Evolutionary conservation across 2,797 vertebrate genomes (phyloP), one percentile per base, ranked within the genome.

Genomic region (Enteromius fasciolatus): DNA sequence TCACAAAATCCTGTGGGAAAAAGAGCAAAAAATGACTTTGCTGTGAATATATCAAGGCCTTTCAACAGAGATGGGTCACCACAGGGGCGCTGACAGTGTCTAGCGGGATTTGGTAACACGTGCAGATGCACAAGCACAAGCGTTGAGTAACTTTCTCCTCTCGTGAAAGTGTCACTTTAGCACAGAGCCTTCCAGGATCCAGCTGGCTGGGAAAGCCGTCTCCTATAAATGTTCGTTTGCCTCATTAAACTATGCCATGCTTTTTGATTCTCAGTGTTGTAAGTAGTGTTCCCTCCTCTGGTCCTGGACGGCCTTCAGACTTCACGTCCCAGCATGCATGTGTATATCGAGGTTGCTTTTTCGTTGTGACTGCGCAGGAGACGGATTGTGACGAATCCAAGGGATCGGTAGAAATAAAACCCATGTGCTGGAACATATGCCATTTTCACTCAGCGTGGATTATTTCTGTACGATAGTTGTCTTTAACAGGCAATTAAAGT

Each of bases 161-260:
- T 89, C 66, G 87, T 93, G 91, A 94, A 93, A 92, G 89, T 92
- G 87, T 92, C 83, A 87, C 89, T 89, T 83, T 84, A 76, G 88
- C 66, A 76, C 64, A 66, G 85, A 86, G 84, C 78, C 64, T 50
- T 87, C 52, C 33, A 10, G 10, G 82, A 83, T 91, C 90, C 92
- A 92, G 87, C 89, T 92, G 92, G 90, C 88, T 66, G 31, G 57
- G 41, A 86, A 73, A 66, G 59, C 70, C 20, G 72, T 82, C 85
- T 83, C 83, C 85, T 76, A 90, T 92, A 94, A 94, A 93, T 90
- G 91, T 91, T 88, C 41, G 20, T 88, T 87, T 87, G 87, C 87
- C 90, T 89, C 88, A 88, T 93, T 91, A 91, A 93, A 92, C 52
- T 76, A 72, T 89, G 85, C 88, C 90, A 88, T 87, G 85, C 81